phyloP scores from a whole-genome alignment of 2,888 invertebrate genomes.

The Scelioninae gen. 2 region DNA sequence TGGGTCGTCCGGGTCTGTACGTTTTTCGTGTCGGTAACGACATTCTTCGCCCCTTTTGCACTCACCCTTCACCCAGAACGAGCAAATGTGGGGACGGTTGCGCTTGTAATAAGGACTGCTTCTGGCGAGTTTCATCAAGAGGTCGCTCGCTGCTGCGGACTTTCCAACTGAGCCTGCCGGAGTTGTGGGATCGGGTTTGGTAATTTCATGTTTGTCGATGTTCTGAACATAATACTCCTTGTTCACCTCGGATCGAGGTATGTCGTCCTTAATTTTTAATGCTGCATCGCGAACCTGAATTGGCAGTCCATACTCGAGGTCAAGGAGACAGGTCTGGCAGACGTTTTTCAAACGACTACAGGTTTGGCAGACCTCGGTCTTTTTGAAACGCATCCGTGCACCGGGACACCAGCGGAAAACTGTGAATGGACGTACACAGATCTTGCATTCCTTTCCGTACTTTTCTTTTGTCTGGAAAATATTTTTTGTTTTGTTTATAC shows the following conservation, averaged over 20 bases:
- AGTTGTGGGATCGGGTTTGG: constrained; percentile 72
- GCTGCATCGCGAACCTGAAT: constrained; percentile 94
- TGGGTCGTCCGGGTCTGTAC: constrained; percentile 97
- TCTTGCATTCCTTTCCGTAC: constrained; percentile 97
- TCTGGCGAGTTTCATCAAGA: too few relatives aligned
- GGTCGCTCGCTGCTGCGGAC: constrained; percentile 86
- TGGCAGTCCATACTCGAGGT: constrained; percentile 92
- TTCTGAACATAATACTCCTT: constrained; percentile 96
- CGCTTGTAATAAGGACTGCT: too few relatives aligned
- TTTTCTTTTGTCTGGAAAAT: constrained; percentile 90
- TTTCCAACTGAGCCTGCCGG: constrained; percentile 80
- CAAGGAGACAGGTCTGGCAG: constrained; percentile 95
- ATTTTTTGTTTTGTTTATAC: too few relatives aligned
- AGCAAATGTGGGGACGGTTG: too few relatives aligned
- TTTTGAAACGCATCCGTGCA: constrained; percentile 95
- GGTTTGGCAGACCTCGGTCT: constrained; percentile 97
- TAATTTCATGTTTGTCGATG: constrained; percentile 85
- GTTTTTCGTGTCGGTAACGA: constrained; percentile 96
- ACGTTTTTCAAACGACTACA: constrained; percentile 96
- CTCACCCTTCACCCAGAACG: too few relatives aligned
- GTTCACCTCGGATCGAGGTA: constrained; percentile 95
- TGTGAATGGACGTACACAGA: constrained; percentile 95
- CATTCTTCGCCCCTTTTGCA: constrained; percentile 96
- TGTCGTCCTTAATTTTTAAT: constrained; percentile 90
- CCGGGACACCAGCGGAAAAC: constrained; percentile 98